Evolutionary conservation across 2,113 vertebrate genomes (phyloP), one percentile per base, ranked within the genome.

Genomic region (Ictalurus furcatus): DNA sequence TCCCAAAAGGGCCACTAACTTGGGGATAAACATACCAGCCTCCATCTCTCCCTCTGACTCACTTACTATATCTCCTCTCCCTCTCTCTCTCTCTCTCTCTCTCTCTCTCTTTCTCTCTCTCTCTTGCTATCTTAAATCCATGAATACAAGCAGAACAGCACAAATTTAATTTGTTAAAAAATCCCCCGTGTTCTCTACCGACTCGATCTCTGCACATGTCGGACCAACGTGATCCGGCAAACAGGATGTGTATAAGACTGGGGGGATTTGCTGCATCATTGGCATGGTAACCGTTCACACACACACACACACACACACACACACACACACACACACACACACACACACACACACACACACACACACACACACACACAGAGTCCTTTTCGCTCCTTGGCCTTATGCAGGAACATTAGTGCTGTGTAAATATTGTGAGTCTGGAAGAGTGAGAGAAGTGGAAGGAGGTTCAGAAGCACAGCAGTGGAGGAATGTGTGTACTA

Each of bases 371-470:
- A 52, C 84, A 19, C 8, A 52, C 65, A 37, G 65, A 56, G 4
- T 37, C 54, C 11, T 25, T 21, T 23, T 84, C 40, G 25, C 30
- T 37, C 16, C 63, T 28, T 5, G 12, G 82, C 80, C 63, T n/a
- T 23, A 1, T 8, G 12, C 88, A 81, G 71, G 84, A 90, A 79
- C 85, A 76, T 88, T 86, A 87, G 69, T 67, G 88, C 84, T 69
- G 28, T 86, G 87, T 90, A 90, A 91, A 91, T 90, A 90, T 90
- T 90, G 65, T 86, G 84, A 88, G 78, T 86, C 69, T 69, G 65
- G 52, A 65, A 79, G 56, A 7, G 40, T 59, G 28, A 74, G 73
- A 81, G 78, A 48, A 87, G 69, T 58, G 5, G 54, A 61, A 56
- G 17, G n/a, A 73, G 23, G 37, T 48, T 90, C 74, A 69, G 54